These are phyloP conservation scores for Sipha maydis DNA, from an alignment of 2,888 invertebrate genomes.

Conservation along the genomic window DNA sequence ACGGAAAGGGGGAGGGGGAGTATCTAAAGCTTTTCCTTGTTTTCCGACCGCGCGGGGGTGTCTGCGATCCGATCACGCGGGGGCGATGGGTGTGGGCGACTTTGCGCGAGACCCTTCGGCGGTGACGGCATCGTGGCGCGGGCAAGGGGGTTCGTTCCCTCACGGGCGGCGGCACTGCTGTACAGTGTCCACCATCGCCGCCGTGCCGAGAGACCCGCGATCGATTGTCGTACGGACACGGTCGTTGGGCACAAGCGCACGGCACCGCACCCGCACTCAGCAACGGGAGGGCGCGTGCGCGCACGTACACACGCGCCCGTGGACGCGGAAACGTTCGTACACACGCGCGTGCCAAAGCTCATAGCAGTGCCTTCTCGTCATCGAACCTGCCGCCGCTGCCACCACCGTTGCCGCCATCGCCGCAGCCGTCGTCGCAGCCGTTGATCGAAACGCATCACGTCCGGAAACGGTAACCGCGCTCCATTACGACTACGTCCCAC, in stretches of 20 bases:
- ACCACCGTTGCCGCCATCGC: neutral
- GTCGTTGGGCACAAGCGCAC: neutral
- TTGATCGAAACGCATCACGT: too few species aligned
- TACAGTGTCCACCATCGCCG: neutral
- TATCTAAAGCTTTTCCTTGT: slow-evolving; percentile 35
- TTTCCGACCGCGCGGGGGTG: slow-evolving; percentile 17
- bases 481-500: too few species aligned
- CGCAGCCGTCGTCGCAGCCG: too few species aligned
- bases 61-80: neutral
- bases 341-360: slow-evolving; percentile 30
- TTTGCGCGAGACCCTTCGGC: neutral
- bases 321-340: neutral
- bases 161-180: too few species aligned
- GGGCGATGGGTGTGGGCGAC: slow-evolving; percentile 9
- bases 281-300: neutral
- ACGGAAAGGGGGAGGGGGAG: neutral
- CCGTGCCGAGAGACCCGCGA: slow-evolving; percentile 25
- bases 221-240: slow-evolving; percentile 37
- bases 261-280: neutral
- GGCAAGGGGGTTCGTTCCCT: neutral
- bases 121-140: too few species aligned
- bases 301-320: neutral
- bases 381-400: neutral
- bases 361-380: slow-evolving; percentile 42
- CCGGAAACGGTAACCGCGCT: too few species aligned